Evolutionary conservation across 2,888 invertebrate species (phyloP), one percentile per base, ranked within the genome.

Genomic region (Chrysodeixis includens): DNA sequence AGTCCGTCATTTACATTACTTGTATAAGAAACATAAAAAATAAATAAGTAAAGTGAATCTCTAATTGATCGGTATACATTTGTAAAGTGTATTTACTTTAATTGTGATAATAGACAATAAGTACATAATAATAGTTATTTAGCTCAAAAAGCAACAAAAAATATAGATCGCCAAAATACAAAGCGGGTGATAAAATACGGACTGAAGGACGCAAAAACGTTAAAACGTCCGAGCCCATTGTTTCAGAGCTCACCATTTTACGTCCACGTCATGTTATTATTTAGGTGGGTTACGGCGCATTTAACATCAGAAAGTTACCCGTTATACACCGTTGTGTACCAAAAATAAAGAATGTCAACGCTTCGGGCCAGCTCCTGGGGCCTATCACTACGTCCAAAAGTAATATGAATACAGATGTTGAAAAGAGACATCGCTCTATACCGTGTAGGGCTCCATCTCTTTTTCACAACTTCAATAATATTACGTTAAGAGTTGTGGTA

Each of bases 281-380:
- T 79, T 71, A 82, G 59, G 55, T 62, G 71, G 66, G 68, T 62
- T 64, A 72, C 66, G 60, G 64, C 66, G 71, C 74, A 71, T 81
- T 76, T 54, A 74, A 81, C 74, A 81, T 68, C 63, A 71, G 60
- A 73, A 68, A 76, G 66, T 76, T 73, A 30, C 79, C 66, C 62
- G 65, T 57, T 66, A 64, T 68, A 71, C n/a, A 74, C 81, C 69
- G 74, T 81, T 75, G 77, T 71, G 76, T 78, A 76, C 78, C 71
- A 63, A 74, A 78, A 74, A 82, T 76, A 85, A 81, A 83, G 82
- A 84, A 83, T 83, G 81, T 81, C 74, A 73, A 74, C 76, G 72
- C 67, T 73, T 76, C 65, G 74, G 75, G 69, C 69, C 66, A 68
- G 67, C 74, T 74, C 73, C 71, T 71, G 61, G 78, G 26, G 26